Evolutionary conservation across 2,888 invertebrate genomes (phyloP).

Genomic region (Eledone cirrhosa): DNA sequence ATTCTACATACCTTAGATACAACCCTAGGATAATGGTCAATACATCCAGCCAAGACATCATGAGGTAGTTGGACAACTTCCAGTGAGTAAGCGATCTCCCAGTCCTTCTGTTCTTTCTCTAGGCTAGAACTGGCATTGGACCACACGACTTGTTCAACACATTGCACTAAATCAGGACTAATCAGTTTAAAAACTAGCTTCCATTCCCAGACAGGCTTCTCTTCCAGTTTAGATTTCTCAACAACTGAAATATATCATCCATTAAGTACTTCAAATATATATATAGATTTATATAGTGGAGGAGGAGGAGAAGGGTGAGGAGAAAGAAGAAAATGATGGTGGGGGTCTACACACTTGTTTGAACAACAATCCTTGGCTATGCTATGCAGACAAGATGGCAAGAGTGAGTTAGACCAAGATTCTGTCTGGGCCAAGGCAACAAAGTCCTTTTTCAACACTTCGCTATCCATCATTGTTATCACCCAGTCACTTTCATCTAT

Average conservation of each 20-base stretch:
- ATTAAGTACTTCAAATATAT: background rate
- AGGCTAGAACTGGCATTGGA: conserved; percentile 42
- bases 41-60: conserved; percentile 51
- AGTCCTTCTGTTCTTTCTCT: conserved; percentile 44
- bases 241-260: conserved; percentile 43
- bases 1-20: conserved; percentile 50
- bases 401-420: too few relatives aligned
- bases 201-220: conserved; percentile 60
- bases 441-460: too few relatives aligned
- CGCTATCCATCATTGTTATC: too few relatives aligned
- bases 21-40: conserved; percentile 55
- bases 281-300: too few relatives aligned
- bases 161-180: conserved; percentile 51
- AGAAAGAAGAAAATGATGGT: background rate
- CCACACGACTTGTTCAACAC: conserved; percentile 50
- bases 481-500: too few relatives aligned
- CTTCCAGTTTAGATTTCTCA: conserved; percentile 56
- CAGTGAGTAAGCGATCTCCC: conserved; percentile 42
- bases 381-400: too few relatives aligned
- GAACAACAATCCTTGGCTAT: too few relatives aligned
- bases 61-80: conserved; percentile 43
- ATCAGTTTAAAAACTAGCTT: conserved; percentile 58
- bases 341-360: too few relatives aligned
- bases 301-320: background rate
- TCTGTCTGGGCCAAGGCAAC: too few relatives aligned